A percentile compares a stretch with the other conserved stretches of the same genome.
Evolutionary conservation across 2,797 vertebrate species (phyloP).

Genomic region (Chromobotia macracanthus): DNA sequence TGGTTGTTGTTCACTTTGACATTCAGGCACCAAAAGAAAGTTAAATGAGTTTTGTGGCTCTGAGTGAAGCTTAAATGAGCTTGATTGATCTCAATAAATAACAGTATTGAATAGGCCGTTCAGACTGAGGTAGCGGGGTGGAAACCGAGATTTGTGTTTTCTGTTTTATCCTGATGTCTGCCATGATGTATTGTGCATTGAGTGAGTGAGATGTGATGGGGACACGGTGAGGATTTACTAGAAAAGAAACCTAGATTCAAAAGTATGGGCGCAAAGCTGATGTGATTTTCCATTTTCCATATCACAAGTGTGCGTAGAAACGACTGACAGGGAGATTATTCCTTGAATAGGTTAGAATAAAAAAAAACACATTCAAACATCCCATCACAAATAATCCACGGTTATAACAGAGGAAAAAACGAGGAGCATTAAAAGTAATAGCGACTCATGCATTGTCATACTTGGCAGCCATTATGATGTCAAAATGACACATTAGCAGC

Average conservation of each 20-base stretch:
- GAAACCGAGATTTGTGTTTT: conserved; percentile 19
- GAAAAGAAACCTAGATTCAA: conserved; percentile 45
- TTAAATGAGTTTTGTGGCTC: conserved; percentile 55
- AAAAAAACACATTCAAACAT: conserved; percentile 18
- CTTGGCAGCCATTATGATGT: conserved; percentile 29
- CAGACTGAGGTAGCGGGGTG: conserved; percentile 8
- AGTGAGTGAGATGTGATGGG: conserved; percentile 38
- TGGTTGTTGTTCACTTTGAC: conserved; percentile 46
- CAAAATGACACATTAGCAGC: conserved; percentile 31
- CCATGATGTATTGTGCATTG: conserved; percentile 45
- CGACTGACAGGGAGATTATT: conserved; percentile 25
- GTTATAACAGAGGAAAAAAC: not conserved
- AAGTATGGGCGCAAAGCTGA: conserved; percentile 27
- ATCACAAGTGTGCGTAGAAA: too few relatives aligned
- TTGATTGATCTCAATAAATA: conserved; percentile 58
- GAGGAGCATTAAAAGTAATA: conserved; percentile 15
- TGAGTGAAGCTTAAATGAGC: conserved; percentile 54
- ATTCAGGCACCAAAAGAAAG: conserved; percentile 50
- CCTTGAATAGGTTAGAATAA: conserved; percentile 13
- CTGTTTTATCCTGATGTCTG: conserved; percentile 17
- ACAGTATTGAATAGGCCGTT: conserved; percentile 50
- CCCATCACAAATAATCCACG: conserved; percentile 13
- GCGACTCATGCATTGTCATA: conserved; percentile 20
- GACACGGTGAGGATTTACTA: conserved; percentile 39
- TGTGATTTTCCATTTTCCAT: conserved; percentile 42